phyloP scores from a whole-genome alignment of 2,888 invertebrate genomes.

The Apodemia hepburni region DNA sequence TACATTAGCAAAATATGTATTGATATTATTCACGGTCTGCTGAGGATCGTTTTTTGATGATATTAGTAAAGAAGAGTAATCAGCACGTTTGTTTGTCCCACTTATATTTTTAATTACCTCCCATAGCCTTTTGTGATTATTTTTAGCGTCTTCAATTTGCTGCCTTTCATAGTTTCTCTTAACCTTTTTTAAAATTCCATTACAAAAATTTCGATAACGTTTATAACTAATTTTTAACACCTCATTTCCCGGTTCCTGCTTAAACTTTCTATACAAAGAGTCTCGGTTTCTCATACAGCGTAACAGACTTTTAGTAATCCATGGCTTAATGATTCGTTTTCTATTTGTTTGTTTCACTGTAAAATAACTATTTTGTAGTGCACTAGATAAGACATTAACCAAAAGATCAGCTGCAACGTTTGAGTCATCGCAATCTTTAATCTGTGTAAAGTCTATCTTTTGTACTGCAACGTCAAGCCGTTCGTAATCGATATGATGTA shows the following conservation, averaged over 20 bases:
- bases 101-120: slow-evolving; percentile 3
- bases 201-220: slow-evolving; percentile 19
- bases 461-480: neutral
- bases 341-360: neutral
- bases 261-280: slow-evolving; percentile 15
- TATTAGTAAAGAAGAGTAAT: neutral
- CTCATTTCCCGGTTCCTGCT: slow-evolving; percentile 17
- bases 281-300: slow-evolving; percentile 15
- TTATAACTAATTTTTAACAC: neutral
- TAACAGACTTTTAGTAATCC: slow-evolving; percentile 18
- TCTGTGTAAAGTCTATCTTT: neutral
- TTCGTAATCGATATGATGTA: neutral
- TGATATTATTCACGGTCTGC: neutral
- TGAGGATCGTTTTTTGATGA: neutral
- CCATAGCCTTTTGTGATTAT: slow-evolving; percentile 15
- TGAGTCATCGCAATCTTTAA: neutral
- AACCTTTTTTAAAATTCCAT: slow-evolving; percentile 15
- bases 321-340: slow-evolving; percentile 12
- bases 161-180: slow-evolving; percentile 16
- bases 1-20: slow-evolving; percentile 4
- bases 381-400: neutral
- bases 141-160: neutral
- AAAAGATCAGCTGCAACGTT: neutral
- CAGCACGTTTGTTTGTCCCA: neutral
- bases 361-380: slow-evolving; percentile 27